These are phyloP conservation scores for Cyclophora punctaria DNA, from an alignment of 2,888 invertebrate species.

Conservation along the genomic window DNA sequence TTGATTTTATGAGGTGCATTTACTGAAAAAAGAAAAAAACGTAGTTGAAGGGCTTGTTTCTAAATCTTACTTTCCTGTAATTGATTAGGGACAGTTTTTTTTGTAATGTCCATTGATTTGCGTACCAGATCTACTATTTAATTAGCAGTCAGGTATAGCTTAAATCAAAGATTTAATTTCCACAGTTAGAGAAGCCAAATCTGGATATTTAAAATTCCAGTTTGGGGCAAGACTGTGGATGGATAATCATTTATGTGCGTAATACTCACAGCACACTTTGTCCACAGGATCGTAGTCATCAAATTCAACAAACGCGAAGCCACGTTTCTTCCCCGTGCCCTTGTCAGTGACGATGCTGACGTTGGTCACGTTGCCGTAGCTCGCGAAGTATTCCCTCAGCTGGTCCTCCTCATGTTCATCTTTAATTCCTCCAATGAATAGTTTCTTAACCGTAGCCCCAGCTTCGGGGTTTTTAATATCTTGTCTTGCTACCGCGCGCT, in stretches of 20 bases:
- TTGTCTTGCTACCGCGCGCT: constrained; percentile 95
- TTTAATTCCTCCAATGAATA: constrained; percentile 96
- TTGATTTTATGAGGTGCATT: constrained; percentile 89
- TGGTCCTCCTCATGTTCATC: constrained; percentile 96
- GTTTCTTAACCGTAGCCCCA: constrained; percentile 93
- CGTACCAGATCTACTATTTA: constrained; percentile 57
- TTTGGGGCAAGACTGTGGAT: constrained; percentile 71
- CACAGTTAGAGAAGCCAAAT: constrained; percentile 71
- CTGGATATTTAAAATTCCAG: constrained; percentile 52
- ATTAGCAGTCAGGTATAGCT: constrained; percentile 62
- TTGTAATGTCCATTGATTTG: constrained; percentile 55
- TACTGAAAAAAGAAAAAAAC: constrained; percentile 59
- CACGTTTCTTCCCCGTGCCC: constrained; percentile 93
- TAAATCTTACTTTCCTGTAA: too few relatives aligned
- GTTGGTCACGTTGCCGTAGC: constrained; percentile 87
- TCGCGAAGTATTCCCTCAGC: constrained; percentile 87
- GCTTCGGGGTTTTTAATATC: constrained; percentile 95
- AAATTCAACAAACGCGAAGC: constrained; percentile 97
- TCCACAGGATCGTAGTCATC: constrained; percentile 98
- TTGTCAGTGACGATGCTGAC: constrained; percentile 95
- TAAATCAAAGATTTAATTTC: constrained; percentile 61
- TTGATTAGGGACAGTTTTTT: neutral
- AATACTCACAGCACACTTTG: constrained; percentile 92
- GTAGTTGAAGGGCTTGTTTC: too few relatives aligned
- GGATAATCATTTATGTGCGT: constrained; percentile 4